phyloP scores from a whole-genome alignment of 2,888 invertebrate genomes.

The Syrista parreyssii region DNA sequence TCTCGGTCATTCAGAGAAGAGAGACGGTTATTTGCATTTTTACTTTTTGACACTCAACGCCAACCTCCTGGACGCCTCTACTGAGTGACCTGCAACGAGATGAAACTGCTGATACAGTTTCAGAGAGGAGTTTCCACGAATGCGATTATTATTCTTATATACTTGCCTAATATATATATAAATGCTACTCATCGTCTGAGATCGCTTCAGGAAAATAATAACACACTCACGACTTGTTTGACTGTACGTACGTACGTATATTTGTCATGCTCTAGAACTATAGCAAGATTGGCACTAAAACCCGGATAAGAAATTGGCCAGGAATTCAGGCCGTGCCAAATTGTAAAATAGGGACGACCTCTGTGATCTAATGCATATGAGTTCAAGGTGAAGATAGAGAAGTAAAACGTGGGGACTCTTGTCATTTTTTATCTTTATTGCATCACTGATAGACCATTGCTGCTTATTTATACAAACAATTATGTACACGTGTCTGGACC shows the following conservation, averaged over 20 bases:
- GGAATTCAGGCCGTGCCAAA: slow-evolving; percentile 28
- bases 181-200: background rate
- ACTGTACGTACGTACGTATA: background rate
- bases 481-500: background rate
- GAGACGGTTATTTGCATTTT: background rate
- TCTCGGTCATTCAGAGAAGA: background rate
- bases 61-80: background rate
- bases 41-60: background rate
- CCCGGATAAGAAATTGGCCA: slow-evolving; percentile 22
- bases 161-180: background rate
- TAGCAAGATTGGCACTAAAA: slow-evolving; percentile 27
- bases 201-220: background rate
- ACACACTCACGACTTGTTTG: background rate
- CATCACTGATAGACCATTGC: background rate
- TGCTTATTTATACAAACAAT: background rate
- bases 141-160: background rate
- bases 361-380: slow-evolving; percentile 20
- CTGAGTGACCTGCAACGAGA: background rate
- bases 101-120: background rate
- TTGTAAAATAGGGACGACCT: slow-evolving; percentile 26
- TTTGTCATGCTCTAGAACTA: background rate
- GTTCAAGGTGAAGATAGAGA: slow-evolving; percentile 27
- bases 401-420: background rate
- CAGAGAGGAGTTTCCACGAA: background rate
- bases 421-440: background rate